Base-by-base conservation (phyloP, 30 jellyfish, hydroid and myxozoan genomes). In the Morbakka virulenta region DNA sequence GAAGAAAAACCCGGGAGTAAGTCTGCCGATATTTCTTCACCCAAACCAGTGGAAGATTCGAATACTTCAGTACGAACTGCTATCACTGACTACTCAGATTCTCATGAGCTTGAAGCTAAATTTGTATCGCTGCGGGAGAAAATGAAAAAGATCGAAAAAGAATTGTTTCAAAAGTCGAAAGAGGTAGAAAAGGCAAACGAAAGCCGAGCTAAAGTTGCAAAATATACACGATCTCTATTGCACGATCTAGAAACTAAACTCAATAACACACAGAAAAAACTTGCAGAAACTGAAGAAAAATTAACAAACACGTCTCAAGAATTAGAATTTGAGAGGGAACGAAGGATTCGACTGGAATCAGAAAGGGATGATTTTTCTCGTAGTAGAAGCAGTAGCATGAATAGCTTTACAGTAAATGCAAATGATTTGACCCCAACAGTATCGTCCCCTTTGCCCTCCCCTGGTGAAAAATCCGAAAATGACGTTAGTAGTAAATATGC, bases 111-210 rank as follows among this genome's bases (percentile, higher is more conserved):
- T 12, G 97, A 87, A 48, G 78, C 78, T 23, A 93, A 93, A 65
- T 93, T 93, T 67, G 36, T 76, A 51, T 84, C 89, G 21, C 64
- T 93, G 67, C 69, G 89, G 67, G 96, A 86, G 66, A 80, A 80
- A 34, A 72, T 93, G 93, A 86, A 93, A 48, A 90, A 90, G 28
- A 93, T 93, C 26, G 99, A 93, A 50, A 81, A 81, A 32, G 99
- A 93, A 63, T 80, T 93, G 66, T 86, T 69, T 67, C 50, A 76
- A 48, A 93, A 93, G 47, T 93, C 99, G 61, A 93, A 93, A 72
- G 99, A 93, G 50, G 71, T 93, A 22, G 99, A 93, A 71, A 93
- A 93, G 51, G 99, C 99, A 30, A 93, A 93, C 71, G 99, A 93
- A 77, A 86, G 99, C 67, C 94, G 99, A 25, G 81, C 97, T 34